Percentiles rank a stretch among this genome's conserved stretches.
These are phyloP conservation scores for Hyphantria cunea DNA, from an alignment of 1,140 invertebrate species.

Conservation along the genomic window DNA sequence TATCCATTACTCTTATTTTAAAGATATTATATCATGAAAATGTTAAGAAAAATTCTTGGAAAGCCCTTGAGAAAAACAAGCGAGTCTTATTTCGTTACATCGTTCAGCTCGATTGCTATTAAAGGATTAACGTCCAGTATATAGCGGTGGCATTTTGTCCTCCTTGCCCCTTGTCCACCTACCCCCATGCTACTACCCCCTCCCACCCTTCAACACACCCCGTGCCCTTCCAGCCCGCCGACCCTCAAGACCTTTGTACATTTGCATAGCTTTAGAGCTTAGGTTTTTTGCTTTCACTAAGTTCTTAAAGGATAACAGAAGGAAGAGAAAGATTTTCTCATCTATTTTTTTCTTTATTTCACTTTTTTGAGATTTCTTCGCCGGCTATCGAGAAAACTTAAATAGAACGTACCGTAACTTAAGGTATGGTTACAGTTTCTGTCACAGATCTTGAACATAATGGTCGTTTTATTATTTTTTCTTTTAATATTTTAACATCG, in stretches of 20 bases:
- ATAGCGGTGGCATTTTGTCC: slow-evolving; percentile 75
- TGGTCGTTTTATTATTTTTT: too few species aligned
- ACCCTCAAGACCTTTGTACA: slow-evolving; percentile 74
- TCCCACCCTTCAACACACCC: slow-evolving; percentile 39
- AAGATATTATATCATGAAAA: too few species aligned
- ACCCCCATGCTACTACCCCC: slow-evolving; percentile 44
- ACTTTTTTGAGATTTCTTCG: slow-evolving; percentile 2
- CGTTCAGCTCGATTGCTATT: slow-evolving; percentile 70
- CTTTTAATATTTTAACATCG: too few species aligned
- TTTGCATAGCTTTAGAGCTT: slow-evolving; percentile 76
- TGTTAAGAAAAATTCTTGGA: too few species aligned
- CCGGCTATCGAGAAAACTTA: not conserved
- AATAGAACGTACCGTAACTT: not conserved
- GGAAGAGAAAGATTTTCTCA: slow-evolving; percentile 47
- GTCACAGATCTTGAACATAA: not conserved
- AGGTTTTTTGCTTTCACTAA: slow-evolving; percentile 64
- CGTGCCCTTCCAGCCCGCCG: slow-evolving; percentile 37
- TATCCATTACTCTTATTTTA: too few species aligned
- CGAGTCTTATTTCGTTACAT: slow-evolving; percentile 4
- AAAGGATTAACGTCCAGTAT: slow-evolving; percentile 73
- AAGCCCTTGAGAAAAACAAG: too few species aligned
- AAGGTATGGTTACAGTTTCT: not conserved
- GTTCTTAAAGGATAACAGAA: slow-evolving; percentile 70
- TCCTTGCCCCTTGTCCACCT: slow-evolving; percentile 66
- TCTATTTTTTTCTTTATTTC: slow-evolving; percentile 10